Base-by-base conservation (phyloP, 2,113 vertebrate genomes). In the Sinocyclocheilus anshuiensis region DNA sequence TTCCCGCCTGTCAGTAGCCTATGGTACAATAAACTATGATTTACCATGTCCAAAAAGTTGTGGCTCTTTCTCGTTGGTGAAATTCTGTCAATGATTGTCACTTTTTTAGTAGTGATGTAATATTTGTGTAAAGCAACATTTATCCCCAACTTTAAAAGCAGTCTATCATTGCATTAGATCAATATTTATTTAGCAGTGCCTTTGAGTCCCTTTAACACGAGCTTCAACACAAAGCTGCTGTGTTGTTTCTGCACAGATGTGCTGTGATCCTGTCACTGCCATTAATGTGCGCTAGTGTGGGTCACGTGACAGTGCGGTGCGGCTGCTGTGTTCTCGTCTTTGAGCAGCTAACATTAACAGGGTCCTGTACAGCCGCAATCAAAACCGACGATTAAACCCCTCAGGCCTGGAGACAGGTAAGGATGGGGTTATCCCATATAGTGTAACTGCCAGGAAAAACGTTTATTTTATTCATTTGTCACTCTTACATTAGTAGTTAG, bases 241-340 rank as follows among this genome's bases (percentile, higher is more conserved):
- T 10, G 36, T 11, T 45, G 71, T 45, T 22, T 75, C 45, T 11
- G 33, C 59, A n/a, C 36, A n/a, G 72, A 75, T 45, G 53, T 75
- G 71, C 5, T 10, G 74, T 55, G 24, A 29, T 75, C 16, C 45
- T 24, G 24, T 77, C 12, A 26, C 9, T 18, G 36, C 2, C 33
- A 33, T 13, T 63, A 29, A 45, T 59, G 57, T 50, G 2, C 42
- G 63, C 24, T 82, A 48, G 65, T 3, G 65, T 33, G 6, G 9
- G 20, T 83, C 65, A 83, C 65, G 81, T 83, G 81, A 72, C 26
- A 53, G 65, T 83, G 81, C 26, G 65, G 63, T 83, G 81, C 26
- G 65, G 63, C 63, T 12, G 65, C 81, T 24, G 42, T 29, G 8
- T 11, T 53, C 65, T 82, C 57, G 36, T 48, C 24, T 50, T 16